Evolutionary conservation across 2,797 vertebrate species (phyloP).

Genomic region (Propithecus perrieri): DNA sequence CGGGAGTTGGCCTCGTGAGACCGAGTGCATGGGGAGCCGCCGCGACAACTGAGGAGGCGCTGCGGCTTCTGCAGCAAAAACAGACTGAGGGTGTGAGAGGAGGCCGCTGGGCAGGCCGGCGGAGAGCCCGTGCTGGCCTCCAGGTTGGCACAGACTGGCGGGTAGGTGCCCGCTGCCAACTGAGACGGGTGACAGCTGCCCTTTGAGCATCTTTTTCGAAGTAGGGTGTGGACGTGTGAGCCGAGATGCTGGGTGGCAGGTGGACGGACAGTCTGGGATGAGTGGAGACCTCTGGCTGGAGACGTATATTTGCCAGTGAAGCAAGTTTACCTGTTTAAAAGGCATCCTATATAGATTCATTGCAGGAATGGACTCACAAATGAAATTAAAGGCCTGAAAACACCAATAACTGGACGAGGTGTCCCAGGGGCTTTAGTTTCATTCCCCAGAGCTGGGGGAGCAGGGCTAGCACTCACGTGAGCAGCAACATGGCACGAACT

Average conservation of each 20-base stretch:
- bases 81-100: background rate
- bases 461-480: background rate
- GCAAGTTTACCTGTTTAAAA: background rate
- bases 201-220: background rate
- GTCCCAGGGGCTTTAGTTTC: background rate
- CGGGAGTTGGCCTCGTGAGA: background rate
- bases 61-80: background rate
- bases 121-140: background rate
- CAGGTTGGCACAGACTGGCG: no score
- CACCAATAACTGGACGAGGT: background rate
- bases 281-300: background rate
- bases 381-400: no score
- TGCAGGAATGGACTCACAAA: background rate
- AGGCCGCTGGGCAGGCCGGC: background rate
- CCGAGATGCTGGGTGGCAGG: background rate
- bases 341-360: background rate
- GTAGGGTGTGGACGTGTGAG: background rate
- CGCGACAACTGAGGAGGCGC: background rate
- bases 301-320: background rate
- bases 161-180: background rate
- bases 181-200: background rate
- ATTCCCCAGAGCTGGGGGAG: background rate
- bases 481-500: background rate
- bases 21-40: background rate
- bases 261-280: background rate